Base-by-base conservation (phyloP, 2,888 invertebrate genomes). In the Cremastobaeus sp. region DNA sequence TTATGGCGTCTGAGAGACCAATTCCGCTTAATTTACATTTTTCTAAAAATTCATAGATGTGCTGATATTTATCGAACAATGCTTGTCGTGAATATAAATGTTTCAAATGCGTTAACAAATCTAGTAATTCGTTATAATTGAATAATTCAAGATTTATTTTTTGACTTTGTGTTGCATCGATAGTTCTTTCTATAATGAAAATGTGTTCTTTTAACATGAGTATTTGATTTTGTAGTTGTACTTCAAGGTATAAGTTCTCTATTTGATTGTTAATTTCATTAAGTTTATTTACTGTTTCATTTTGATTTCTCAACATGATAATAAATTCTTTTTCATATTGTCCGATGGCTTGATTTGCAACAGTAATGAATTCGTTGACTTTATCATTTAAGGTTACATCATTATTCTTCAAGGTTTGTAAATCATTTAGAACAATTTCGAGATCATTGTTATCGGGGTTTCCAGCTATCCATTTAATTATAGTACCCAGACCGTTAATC, bases 201-300 rank as follows among this genome's bases (percentile, higher is more conserved):
- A 28, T 28, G 17, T 54, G 37, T 3, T 48, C 48, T 48, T 32
- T 48, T 18, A 48, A 18, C 18, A 32, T 1, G 6, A 17, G 11
- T 18, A 48, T 48, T 32, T 48, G 48, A 17, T 32, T 15, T 28
- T 48, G 48, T 9, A 48, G 14, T 48, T 48, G 32, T 9, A 48
- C 1, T 18, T 30, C 32, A 32, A 48, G 18, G n/a, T 48, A 48
- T 32, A 48, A 32, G 11, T 48, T 32, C 17, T 48, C 32, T 12
- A 48, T 48, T 48, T 48, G 8, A 11, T 3, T 18, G 11, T 30
- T 48, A 9, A 32, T 5, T 32, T 28, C 5, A 6, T 32, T 32
- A 4, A 48, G 6, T 48, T 32, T 11, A 32, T 48, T n/a, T 3
- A n/a, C 9, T 1, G 48, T 48, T 48, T 48, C 18, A 14, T 48